These are phyloP conservation scores for Drosophila austrosaltans DNA, from an alignment of 2,888 invertebrate genomes.

Conservation along the genomic window DNA sequence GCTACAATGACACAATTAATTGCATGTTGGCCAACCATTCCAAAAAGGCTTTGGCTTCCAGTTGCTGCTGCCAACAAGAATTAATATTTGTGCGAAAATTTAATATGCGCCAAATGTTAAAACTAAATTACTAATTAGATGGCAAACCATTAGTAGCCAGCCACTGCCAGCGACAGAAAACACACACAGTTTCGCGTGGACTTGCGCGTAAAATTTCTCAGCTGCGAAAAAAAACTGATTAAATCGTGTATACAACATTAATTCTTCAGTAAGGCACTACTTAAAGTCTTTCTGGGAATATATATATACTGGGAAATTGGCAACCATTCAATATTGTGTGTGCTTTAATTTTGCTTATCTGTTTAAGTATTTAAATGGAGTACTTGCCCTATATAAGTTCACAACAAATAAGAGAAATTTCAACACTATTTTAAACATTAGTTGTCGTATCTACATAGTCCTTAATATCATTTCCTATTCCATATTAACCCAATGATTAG, in stretches of 20 bases:
- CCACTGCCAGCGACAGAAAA: constrained; percentile 14
- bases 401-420: too few relatives aligned
- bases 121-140: constrained; percentile 68
- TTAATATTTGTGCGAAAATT: constrained; percentile 67
- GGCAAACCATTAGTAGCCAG: constrained; percentile 10
- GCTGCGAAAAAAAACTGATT: background rate
- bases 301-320: background rate
- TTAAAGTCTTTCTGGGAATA: too few relatives aligned
- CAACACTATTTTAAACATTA: too few relatives aligned
- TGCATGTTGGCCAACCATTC: constrained; percentile 59
- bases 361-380: background rate
- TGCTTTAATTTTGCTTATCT: background rate
- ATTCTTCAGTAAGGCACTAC: too few relatives aligned
- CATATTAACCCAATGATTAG: too few relatives aligned
- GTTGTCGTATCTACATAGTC: too few relatives aligned
- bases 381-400: too few relatives aligned
- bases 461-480: too few relatives aligned
- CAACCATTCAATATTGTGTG: background rate
- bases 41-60: constrained; percentile 15
- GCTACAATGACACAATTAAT: constrained; percentile 77
- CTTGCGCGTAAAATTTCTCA: background rate
- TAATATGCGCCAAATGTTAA: constrained; percentile 61
- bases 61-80: constrained; percentile 50
- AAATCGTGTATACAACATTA: background rate
- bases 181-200: background rate